These are phyloP conservation scores for Lamellibrachia columna DNA, from an alignment of 2,888 invertebrate species.

Conservation along the genomic window DNA sequence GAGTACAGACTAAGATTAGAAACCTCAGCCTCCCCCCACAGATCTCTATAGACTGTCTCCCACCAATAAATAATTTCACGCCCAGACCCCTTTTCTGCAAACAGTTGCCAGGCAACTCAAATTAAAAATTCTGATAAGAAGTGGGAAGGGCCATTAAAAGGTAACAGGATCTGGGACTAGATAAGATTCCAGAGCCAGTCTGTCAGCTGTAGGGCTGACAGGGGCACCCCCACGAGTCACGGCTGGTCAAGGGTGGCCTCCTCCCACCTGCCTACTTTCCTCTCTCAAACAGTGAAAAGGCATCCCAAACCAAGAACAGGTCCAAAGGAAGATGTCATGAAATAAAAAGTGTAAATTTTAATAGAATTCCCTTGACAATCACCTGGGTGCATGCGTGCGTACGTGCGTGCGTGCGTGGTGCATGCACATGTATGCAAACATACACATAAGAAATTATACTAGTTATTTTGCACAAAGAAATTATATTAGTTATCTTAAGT, in stretches of 20 bases:
- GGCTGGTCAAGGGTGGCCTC: neutral
- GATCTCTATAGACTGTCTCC: conserved; percentile 35
- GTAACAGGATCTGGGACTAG: conserved; percentile 35
- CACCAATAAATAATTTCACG: conserved; percentile 32
- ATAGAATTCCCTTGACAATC: neutral
- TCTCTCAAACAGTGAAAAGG: neutral
- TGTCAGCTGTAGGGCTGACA: neutral
- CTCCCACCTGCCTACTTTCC: neutral
- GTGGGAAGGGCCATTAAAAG: conserved; percentile 46
- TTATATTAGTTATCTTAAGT: neutral
- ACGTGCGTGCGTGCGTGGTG: neutral
- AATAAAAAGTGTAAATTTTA: neutral
- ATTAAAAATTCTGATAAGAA: conserved; percentile 54
- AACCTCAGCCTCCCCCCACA: neutral
- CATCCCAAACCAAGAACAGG: neutral
- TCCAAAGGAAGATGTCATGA: neutral
- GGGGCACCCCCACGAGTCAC: neutral
- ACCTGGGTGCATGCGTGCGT: neutral
- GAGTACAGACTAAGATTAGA: neutral
- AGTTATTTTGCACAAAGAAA: neutral
- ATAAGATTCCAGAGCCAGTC: neutral
- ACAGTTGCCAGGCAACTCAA: conserved; percentile 50
- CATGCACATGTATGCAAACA: neutral
- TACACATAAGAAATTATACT: neutral
- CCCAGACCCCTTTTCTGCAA: conserved; percentile 42